Percentiles rank a stretch among this genome's conserved stretches.
Conservation (phyloP, 2,888 invertebrate species). For the Nomada hirtipes region DNA sequence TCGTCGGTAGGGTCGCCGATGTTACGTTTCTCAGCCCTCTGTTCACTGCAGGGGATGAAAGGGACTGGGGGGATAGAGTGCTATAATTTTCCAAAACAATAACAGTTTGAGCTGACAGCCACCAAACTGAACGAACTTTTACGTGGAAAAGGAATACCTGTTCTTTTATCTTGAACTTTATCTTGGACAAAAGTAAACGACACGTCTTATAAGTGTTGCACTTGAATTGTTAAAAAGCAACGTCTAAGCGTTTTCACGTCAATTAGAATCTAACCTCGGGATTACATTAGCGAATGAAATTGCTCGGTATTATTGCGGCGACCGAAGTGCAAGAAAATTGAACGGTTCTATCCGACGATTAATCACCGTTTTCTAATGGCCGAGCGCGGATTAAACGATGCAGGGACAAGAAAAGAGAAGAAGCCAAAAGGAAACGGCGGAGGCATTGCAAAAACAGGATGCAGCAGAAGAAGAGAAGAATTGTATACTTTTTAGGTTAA, state of each 20-base stretch:
- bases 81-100: slow-evolving; percentile 64
- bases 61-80: slow-evolving; percentile 9
- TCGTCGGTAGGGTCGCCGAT: slow-evolving; percentile 54
- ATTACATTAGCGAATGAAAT: too few species aligned
- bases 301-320: too few species aligned
- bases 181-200: too few species aligned
- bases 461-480: slow-evolving; percentile 44
- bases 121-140: slow-evolving; percentile 1
- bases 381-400: neutral
- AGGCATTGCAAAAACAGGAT: slow-evolving; percentile 9
- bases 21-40: slow-evolving; percentile 20
- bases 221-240: too few species aligned
- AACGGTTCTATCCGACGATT: neutral
- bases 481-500: slow-evolving; percentile 77
- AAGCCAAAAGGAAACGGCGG: slow-evolving; percentile 4
- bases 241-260: too few species aligned
- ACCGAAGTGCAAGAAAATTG: neutral
- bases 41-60: neutral
- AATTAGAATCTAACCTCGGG: too few species aligned
- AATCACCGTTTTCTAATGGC: neutral
- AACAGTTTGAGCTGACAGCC: slow-evolving; percentile 14
- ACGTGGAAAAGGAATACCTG: neutral
- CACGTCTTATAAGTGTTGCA: too few species aligned
- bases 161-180: too few species aligned
- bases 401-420: neutral